Evolutionary conservation across 2,888 invertebrate species (phyloP), one percentile per base, ranked within the genome.

Genomic region (Stenodema calcarata): DNA sequence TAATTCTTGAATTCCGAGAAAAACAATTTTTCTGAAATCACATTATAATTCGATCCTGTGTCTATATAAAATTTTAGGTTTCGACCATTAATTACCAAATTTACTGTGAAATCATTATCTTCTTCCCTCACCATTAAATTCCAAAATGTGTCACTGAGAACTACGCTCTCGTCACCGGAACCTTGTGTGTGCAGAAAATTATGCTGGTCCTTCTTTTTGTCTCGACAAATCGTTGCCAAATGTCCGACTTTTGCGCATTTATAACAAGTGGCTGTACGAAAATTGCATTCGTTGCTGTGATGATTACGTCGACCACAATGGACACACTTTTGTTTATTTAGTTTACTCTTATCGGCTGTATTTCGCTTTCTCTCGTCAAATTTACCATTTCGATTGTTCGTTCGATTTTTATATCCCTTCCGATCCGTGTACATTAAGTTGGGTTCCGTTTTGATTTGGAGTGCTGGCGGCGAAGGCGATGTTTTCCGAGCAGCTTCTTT

Each of bases 241-340:
- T 84, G 47, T 16, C 75, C 84, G 23, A 28, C 42, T 42, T 75
- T 18, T 42, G 42, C 27, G 75, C 84, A 84, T n/a, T 44, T 44
- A 44, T 75, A 28, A 35, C 84, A 73, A 41, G 70, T 47, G 47
- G 47, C 47, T 12, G 47, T 9, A 47, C 47, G 47, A 12, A 47
- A 47, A 47, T 47, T 12, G 12, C 47, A 47, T 47, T 47, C 47
- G 3, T 47, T 47, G 47, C 47, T 47, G 12, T 12, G 1, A 47
- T 47, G 47, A 12, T 47, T 47, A 14, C 47, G 47, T 47, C 47
- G 12, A 14, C 47, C 47, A 47, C 47, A 47, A 47, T 47, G 47
- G 47, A 47, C 47, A 47, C 47, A 47, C 47, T 47, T n/a, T n/a
- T 35, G 35, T 35, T 7, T 2, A 7, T 35, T 47, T 47, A 9